Base-by-base conservation (phyloP, 1,140 invertebrate genomes). In the Metaphire vulgaris region DNA sequence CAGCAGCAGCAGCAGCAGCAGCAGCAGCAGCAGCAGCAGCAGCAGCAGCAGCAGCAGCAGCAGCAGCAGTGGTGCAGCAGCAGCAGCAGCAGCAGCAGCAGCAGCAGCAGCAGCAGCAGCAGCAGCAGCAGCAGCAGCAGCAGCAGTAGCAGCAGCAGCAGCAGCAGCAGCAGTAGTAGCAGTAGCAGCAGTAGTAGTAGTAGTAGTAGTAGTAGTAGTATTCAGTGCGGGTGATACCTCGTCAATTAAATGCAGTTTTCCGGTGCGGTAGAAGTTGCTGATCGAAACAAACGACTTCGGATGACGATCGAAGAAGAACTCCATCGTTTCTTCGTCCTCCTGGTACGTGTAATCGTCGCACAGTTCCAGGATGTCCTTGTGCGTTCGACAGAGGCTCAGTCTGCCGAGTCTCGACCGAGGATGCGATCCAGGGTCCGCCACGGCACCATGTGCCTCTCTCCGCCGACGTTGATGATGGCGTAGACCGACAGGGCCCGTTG, bases 271-370 rank as follows among this genome's bases (percentile, higher is more conserved):
- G 87, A 98, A 98, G 88, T 98, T 98, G 77, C 99, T 89, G 79
- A 99, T 96, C 78, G 95, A 96, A 88, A 93, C 94, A 87, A 99
- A 99, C 79, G 95, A 96, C 83, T 96, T 93, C 76, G 96, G 96
- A 87, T 99, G 96, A 72, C 96, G 90, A 87, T 99, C 97, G 88
- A 99, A 99, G 88, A 98, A 99, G 86, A 97, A 99, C 88, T 99
- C 96, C 89, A 98, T 98, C 88, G 97, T 94, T 56, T 73, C 72
- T 92, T 68, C 56, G 97, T 94, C 80, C 88, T 97, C 94, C 93
- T 90, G 69, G 97, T 89, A 68, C 93, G 95, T 87, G 87, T 98
- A 98, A 87, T 98, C 96, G 87, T 99, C 96, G 89, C 96, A 98
- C 74, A 98, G 89, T 87, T 97, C 94, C 81, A 93, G 92, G 83